Evolutionary conservation across 2,888 invertebrate species (phyloP).

Genomic region (Thalpophila matura): DNA sequence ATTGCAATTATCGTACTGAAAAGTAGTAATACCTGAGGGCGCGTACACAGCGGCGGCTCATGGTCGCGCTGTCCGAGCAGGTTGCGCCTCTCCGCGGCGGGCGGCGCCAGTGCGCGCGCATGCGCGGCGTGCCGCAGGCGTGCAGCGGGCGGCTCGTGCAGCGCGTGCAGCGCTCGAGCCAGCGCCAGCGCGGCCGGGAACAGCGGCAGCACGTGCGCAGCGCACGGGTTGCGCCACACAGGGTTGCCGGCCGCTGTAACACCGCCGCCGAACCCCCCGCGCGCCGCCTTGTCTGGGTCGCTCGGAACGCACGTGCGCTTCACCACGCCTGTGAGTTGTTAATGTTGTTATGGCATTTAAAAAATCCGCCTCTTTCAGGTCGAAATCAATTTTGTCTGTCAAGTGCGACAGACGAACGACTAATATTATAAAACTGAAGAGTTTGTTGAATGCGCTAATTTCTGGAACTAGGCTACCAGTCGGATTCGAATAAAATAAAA

Average conservation of each 20-base stretch:
- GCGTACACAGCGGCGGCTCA: conserved; percentile 88
- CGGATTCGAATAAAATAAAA: too few relatives aligned
- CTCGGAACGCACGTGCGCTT: conserved; percentile 97
- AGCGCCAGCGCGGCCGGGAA: conserved; percentile 95
- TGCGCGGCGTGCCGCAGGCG: conserved; percentile 92
- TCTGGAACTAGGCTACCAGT: too few relatives aligned
- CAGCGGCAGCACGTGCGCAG: conserved; percentile 95
- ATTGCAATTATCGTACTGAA: too few relatives aligned
- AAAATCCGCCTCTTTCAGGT: too few relatives aligned
- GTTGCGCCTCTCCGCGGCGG: conserved; percentile 94
- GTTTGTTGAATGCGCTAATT: too few relatives aligned
- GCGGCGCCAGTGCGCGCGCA: conserved; percentile 93
- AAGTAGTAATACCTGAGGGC: conserved; percentile 91
- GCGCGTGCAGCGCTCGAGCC: conserved; percentile 94
- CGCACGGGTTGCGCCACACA: conserved; percentile 96
- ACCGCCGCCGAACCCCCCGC: conserved; percentile 96
- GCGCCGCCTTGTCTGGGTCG: conserved; percentile 95
- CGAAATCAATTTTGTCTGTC: too few relatives aligned
- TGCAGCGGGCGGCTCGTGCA: conserved; percentile 94
- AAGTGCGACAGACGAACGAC: too few relatives aligned
- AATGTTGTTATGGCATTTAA: too few relatives aligned
- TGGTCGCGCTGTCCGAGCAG: conserved; percentile 92
- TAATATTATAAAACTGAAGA: too few relatives aligned
- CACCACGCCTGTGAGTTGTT: conserved; percentile 91
- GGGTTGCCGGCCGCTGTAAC: conserved; percentile 94